Evolutionary conservation across 2,113 vertebrate species (phyloP).

Genomic region (Actenoides hombroni): DNA sequence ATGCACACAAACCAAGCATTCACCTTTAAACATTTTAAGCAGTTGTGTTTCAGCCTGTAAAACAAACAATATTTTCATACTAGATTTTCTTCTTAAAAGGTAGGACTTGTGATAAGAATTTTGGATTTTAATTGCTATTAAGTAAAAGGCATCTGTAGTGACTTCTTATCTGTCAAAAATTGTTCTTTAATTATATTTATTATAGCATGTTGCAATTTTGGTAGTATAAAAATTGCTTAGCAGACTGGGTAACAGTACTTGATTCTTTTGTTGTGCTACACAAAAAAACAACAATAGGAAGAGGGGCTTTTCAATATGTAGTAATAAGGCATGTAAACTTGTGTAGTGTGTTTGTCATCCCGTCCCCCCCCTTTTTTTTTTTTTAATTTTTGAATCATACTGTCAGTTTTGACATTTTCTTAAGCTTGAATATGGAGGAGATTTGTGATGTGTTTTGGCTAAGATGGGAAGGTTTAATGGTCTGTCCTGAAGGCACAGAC

Average conservation of each 20-base stretch:
- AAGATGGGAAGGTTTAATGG: neutral
- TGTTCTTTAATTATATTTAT: neutral
- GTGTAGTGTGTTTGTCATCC: too few relatives aligned
- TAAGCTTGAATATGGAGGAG: neutral
- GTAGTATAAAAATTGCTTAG: neutral
- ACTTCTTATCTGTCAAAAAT: neutral
- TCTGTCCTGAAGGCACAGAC: neutral
- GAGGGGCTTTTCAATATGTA: fast-evolving
- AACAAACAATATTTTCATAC: neutral
- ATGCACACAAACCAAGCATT: neutral
- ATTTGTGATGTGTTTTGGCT: neutral
- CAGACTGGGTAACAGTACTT: neutral
- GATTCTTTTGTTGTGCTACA: neutral
- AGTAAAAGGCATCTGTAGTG: neutral
- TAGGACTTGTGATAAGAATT: neutral
- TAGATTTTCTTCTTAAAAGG: neutral
- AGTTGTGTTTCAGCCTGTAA: neutral
- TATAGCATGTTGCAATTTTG: neutral
- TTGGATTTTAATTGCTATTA: neutral
- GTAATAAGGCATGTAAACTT: neutral
- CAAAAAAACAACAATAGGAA: neutral
- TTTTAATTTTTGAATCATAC: neutral
- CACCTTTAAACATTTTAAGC: neutral
- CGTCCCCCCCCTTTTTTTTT: neutral
- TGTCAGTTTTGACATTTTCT: neutral